Evolutionary conservation across 2,797 vertebrate species (phyloP).

Genomic region (Helarctos malayanus): DNA sequence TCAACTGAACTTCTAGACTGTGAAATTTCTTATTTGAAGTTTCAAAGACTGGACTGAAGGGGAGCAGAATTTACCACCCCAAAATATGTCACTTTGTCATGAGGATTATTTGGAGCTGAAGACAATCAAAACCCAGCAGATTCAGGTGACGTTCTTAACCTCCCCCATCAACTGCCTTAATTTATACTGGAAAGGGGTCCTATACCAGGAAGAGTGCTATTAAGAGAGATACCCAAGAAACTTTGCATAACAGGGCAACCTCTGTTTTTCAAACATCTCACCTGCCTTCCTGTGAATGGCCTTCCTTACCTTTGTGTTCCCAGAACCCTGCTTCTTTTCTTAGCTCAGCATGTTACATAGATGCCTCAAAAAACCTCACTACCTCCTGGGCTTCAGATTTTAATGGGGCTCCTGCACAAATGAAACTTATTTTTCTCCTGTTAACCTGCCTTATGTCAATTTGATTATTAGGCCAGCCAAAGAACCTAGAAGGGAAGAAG

Average conservation of each 20-base stretch:
- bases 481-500: background rate
- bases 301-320: background rate
- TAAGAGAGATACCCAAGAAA: background rate
- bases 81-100: background rate
- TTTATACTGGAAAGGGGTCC: background rate
- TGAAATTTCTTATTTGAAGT: background rate
- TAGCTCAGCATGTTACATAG: background rate
- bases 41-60: background rate
- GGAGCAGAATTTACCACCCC: background rate
- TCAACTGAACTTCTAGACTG: background rate
- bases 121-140: background rate
- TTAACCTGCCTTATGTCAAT: background rate
- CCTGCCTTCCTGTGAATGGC: background rate
- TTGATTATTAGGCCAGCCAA: background rate
- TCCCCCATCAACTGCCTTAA: background rate
- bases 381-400: background rate
- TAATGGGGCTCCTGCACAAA: background rate
- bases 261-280: background rate
- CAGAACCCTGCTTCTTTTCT: background rate
- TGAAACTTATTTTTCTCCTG: background rate
- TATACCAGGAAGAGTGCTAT: background rate
- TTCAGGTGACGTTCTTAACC: background rate
- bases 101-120: background rate
- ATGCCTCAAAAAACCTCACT: background rate
- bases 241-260: background rate